Base-by-base conservation (phyloP, 2,888 invertebrate species). In the Andrena flavipes region DNA sequence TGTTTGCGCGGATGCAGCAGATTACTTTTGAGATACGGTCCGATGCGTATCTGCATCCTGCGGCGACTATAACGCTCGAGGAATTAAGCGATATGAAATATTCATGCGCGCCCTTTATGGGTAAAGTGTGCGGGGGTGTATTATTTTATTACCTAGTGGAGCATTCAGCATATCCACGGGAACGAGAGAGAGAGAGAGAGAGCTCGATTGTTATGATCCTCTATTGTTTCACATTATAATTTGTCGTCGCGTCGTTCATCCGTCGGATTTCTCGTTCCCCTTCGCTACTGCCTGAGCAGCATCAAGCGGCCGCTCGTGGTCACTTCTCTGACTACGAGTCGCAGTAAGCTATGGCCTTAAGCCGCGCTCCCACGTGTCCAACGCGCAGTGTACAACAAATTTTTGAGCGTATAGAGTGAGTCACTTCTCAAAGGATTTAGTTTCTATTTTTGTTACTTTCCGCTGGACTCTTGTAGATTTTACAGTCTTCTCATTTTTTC, bases 41-140 rank as follows among this genome's bases (percentile, higher is more conserved):
- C 79, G 49, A 69, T 64, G 76, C 74, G 76, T 70, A 65, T 64
- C 54, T 62, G 60, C 70, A 59, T 83, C 79, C 83, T 72, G 77
- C 67, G 79, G 74, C 82, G 82, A 82, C 83, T 85, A 87, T 84
- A 83, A 83, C 82, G 84, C 72, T 65, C 78, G 65, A 49, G 82
- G 78, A 87, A 88, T 82, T 86, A 84, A 85, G 83, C 84, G 64
- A 49, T 71, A 86, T 87, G 84, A 84, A 88, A 88, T 86, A 88
- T 88, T 88, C 87, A 86, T 84, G 82, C 79, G 62, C 56, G 60
- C 73, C 83, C 77, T 84, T 84, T 86, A 84, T 71, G 84, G 79
- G 80, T 62, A 69, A 60, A 60, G 49, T 60, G 74, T 67, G 79
- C 59, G 54, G 56, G 65, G 73, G 70, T 82, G 80, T 79, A 83